Conservation (phyloP, 2,797 vertebrate species). For the Pipistrellus kuhlii region DNA sequence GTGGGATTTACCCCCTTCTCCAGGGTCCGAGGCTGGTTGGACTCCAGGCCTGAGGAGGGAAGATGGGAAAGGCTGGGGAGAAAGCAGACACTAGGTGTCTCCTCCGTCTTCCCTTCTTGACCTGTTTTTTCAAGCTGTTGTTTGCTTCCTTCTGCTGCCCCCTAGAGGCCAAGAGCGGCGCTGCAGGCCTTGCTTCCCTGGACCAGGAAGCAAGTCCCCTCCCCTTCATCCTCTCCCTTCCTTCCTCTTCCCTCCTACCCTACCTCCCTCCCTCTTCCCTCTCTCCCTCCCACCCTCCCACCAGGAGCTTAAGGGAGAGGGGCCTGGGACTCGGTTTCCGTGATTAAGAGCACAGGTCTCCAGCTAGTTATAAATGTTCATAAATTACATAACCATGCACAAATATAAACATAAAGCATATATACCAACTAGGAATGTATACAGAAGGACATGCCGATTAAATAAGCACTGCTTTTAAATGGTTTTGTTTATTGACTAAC, state of each 20-base stretch:
- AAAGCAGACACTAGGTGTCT: neutral
- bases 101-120: neutral
- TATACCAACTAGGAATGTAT: neutral
- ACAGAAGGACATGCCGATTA: neutral
- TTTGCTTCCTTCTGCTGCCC: conserved; percentile 76
- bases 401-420: neutral
- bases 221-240: neutral
- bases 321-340: neutral
- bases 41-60: neutral
- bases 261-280: neutral
- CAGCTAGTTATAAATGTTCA: neutral
- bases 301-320: neutral
- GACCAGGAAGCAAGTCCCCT: neutral
- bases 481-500: neutral
- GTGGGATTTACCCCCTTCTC: neutral
- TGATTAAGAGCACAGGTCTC: neutral
- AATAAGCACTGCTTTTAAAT: neutral
- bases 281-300: neutral
- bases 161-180: conserved; percentile 9
- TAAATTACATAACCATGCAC: neutral
- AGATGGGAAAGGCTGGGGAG: neutral
- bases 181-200: rapidly evolving
- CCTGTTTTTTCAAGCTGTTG: neutral
- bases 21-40: neutral
- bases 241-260: neutral